Percentiles rank a stretch among this genome's conserved stretches.
phyloP scores from a whole-genome alignment of 2,113 vertebrate species.

The Athene noctua region DNA sequence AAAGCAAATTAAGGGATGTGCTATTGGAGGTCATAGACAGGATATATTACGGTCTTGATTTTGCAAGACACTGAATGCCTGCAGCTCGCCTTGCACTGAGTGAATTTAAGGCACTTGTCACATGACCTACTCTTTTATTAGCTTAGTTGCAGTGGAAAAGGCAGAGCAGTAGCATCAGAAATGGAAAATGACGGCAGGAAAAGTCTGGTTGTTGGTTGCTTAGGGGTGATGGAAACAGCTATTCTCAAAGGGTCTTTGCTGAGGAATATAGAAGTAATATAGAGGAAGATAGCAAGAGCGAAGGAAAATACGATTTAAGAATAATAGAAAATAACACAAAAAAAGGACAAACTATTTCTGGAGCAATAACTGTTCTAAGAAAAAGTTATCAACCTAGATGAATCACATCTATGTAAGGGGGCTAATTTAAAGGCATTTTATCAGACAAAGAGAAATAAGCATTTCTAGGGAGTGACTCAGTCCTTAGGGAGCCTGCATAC shows the following conservation, averaged over 20 bases:
- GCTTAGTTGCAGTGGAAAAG: not conserved
- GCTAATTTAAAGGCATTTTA: not conserved
- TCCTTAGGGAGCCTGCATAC: not conserved
- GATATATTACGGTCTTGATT: not conserved
- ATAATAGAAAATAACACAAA: not conserved
- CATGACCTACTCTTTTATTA: not conserved
- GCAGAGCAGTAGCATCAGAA: not conserved
- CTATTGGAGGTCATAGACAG: not conserved
- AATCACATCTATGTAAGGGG: not conserved
- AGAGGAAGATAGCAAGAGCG: not conserved
- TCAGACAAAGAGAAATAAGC: not conserved
- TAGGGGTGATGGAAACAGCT: not conserved
- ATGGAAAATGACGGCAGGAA: not conserved
- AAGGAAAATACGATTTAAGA: not conserved
- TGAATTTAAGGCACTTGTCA: not conserved
- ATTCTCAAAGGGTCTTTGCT: not conserved
- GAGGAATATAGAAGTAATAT: not conserved
- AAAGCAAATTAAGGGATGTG: not conserved
- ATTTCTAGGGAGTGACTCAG: not conserved
- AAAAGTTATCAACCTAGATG: not conserved
- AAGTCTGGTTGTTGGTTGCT: not conserved
- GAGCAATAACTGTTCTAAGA: not conserved
- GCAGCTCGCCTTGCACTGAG: not conserved
- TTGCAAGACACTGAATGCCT: not conserved
- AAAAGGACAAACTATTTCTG: not conserved